Percentiles rank a stretch among this genome's conserved stretches.
Evolutionary conservation across 2,888 invertebrate species (phyloP).

Genomic region (Plagiodera versicolora): DNA sequence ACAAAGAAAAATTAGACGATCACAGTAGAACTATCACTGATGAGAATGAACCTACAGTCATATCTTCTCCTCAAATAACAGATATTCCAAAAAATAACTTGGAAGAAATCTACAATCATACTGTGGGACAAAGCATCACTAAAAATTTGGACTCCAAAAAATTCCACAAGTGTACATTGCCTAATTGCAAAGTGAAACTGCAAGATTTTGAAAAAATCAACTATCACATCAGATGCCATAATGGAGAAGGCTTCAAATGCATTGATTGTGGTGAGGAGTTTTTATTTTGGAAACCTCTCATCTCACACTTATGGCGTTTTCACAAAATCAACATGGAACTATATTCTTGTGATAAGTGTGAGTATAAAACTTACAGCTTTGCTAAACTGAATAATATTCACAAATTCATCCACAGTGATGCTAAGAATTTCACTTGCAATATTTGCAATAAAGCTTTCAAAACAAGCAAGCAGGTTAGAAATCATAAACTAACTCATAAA

Average conservation of each 20-base stretch:
- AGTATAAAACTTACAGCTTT: slow-evolving; percentile 71
- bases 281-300: slow-evolving; percentile 67
- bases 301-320: slow-evolving; percentile 76
- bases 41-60: slow-evolving; percentile 18
- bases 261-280: slow-evolving; percentile 66
- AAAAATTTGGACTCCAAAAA: slow-evolving; percentile 34
- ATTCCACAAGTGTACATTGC: slow-evolving; percentile 57
- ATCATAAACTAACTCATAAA: slow-evolving; percentile 71
- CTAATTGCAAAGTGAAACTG: slow-evolving; percentile 62
- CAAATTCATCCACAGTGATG: slow-evolving; percentile 71
- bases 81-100: slow-evolving; percentile 35
- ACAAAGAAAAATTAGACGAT: not conserved
- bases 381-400: slow-evolving; percentile 74
- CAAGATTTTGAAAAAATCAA: slow-evolving; percentile 62
- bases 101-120: slow-evolving; percentile 20
- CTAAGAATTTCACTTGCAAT: slow-evolving; percentile 59
- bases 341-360: slow-evolving; percentile 74
- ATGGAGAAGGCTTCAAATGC: slow-evolving; percentile 60
- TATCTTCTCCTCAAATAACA: slow-evolving; percentile 30
- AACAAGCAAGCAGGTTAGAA: slow-evolving; percentile 75
- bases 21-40: not conserved
- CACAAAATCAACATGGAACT: slow-evolving; percentile 81
- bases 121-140: slow-evolving; percentile 35
- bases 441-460: slow-evolving; percentile 78
- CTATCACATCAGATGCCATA: slow-evolving; percentile 63